Conservation (phyloP, 2,797 vertebrate genomes). For the Rhynchotus rufescens region DNA sequence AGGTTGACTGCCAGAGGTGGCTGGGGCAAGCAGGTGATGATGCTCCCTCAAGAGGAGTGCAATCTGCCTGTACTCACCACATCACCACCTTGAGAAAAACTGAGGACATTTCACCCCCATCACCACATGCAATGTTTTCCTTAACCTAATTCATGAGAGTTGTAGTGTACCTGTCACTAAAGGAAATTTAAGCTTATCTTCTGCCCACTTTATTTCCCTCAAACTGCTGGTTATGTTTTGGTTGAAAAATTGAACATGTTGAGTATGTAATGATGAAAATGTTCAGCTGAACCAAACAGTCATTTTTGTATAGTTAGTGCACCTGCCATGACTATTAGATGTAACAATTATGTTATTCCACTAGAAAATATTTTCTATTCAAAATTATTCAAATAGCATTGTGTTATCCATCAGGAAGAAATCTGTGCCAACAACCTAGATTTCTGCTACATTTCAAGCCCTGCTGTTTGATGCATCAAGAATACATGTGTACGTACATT, state of each 20-base stretch:
- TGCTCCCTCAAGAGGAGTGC: not conserved
- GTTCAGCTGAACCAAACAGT: not conserved
- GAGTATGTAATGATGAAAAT: not conserved
- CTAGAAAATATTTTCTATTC: not conserved
- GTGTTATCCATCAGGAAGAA: not conserved
- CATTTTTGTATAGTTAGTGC: not conserved
- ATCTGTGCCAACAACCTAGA: not conserved
- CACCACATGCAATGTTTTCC: not conserved
- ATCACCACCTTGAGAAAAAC: not conserved
- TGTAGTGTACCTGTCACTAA: not conserved
- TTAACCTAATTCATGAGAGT: not conserved
- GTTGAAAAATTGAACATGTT: not conserved
- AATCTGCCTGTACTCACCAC: not conserved
- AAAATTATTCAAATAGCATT: not conserved
- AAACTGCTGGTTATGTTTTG: not conserved
- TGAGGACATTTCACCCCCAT: not conserved
- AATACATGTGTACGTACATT: not conserved
- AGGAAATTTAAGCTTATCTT: not conserved
- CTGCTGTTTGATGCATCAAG: not conserved
- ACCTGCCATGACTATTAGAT: not conserved
- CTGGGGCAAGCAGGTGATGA: not conserved
- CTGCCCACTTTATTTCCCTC: not conserved
- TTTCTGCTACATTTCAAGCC: not conserved
- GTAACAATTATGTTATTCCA: not conserved
- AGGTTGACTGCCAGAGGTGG: not conserved